A percentile compares a stretch with the other conserved stretches of the same genome.
Evolutionary conservation across 2,888 invertebrate species (phyloP).

Genomic region (Unio delphinus): DNA sequence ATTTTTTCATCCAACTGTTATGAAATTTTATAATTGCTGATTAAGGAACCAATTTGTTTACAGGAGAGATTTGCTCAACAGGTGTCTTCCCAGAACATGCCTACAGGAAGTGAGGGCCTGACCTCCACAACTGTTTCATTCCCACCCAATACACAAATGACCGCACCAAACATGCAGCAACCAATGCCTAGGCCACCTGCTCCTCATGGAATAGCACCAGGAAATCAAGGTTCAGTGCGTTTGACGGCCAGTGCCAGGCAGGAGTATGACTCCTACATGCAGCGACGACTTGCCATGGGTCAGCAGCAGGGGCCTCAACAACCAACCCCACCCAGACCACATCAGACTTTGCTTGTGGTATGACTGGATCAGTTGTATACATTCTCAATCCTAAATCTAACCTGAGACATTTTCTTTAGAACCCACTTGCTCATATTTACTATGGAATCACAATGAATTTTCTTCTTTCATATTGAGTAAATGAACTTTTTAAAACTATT

Average conservation of each 20-base stretch:
- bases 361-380: no score
- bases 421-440: no score
- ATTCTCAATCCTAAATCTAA: no score
- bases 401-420: no score
- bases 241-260: constrained; percentile 51
- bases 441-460: no score
- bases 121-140: no score
- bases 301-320: constrained; percentile 32
- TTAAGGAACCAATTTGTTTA: constrained; percentile 5
- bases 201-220: constrained; percentile 23
- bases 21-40: no score
- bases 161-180: constrained; percentile 27
- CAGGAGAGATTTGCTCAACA: constrained; percentile 53
- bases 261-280: constrained; percentile 70
- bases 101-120: constrained; percentile 10
- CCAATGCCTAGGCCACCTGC: constrained; percentile 22
- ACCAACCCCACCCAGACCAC: constrained; percentile 24
- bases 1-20: no score
- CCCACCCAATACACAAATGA: background rate
- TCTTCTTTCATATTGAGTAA: background rate
- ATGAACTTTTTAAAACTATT: no score
- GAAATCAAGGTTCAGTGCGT: constrained; percentile 26
- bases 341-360: constrained; percentile 5
- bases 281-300: constrained; percentile 57
- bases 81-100: constrained; percentile 30